These are phyloP conservation scores for Sarcophaga subvicina DNA, from an alignment of 2,888 invertebrate genomes.

Conservation along the genomic window DNA sequence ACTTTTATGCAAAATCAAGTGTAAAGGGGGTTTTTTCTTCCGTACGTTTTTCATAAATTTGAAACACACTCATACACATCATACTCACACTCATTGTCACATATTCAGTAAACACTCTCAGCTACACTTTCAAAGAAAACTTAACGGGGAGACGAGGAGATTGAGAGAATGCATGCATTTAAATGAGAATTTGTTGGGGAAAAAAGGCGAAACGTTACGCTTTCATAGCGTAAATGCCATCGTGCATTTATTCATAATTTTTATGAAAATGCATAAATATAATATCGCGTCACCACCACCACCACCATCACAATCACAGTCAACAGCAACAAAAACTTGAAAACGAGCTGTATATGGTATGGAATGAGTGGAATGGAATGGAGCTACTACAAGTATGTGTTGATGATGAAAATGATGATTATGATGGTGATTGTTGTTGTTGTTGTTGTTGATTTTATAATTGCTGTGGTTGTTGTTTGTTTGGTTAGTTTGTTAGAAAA, in stretches of 20 bases:
- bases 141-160: neutral
- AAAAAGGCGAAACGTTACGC: conserved; percentile 7
- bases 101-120: neutral
- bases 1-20: conserved; percentile 63
- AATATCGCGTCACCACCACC: neutral
- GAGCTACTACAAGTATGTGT: conserved; percentile 47
- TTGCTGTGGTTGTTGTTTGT: conserved; percentile 35
- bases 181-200: conserved; percentile 2
- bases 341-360: neutral
- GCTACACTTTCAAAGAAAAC: neutral
- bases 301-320: neutral
- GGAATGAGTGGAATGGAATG: neutral
- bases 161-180: conserved; percentile 9
- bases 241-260: conserved; percentile 43
- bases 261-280: conserved; percentile 47
- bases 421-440: conserved; percentile 11
- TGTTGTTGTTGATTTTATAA: conserved; percentile 7
- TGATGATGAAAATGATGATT: conserved; percentile 45
- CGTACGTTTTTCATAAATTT: neutral
- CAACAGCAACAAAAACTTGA: neutral
- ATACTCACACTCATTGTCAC: neutral
- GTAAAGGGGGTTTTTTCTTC: conserved; percentile 43
- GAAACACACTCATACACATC: neutral
- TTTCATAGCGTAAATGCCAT: neutral
- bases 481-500: conserved; percentile 27